Evolutionary conservation across 2,888 invertebrate species (phyloP).

Genomic region (Tetanocera ferruginea): DNA sequence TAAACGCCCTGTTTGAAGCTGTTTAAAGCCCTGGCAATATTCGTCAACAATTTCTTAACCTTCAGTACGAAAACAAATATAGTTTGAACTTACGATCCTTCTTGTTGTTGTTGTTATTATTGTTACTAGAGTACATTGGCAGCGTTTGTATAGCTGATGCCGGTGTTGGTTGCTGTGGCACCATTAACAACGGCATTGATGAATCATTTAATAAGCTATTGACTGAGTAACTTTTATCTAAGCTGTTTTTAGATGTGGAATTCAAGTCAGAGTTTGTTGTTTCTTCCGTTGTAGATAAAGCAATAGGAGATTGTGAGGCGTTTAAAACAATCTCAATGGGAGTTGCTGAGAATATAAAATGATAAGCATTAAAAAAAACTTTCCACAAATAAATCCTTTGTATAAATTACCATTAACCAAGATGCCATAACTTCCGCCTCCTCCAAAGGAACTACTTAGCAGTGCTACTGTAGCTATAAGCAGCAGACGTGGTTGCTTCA

Average conservation of each 20-base stretch:
- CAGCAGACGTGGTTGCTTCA: neutral
- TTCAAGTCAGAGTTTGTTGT: conserved; percentile 11
- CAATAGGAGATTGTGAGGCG: conserved; percentile 42
- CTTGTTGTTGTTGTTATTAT: conserved; percentile 46
- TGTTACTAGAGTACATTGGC: conserved; percentile 45
- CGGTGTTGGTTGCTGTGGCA: conserved; percentile 35
- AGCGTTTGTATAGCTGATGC: conserved; percentile 42
- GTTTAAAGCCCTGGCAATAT: neutral
- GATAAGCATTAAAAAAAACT: neutral
- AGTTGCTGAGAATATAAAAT: conserved; percentile 50
- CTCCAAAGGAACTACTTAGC: conserved; percentile 3
- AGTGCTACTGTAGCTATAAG: neutral
- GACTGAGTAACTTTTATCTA: conserved; percentile 41
- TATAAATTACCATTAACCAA: neutral
- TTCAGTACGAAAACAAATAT: neutral
- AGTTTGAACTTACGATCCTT: conserved; percentile 50
- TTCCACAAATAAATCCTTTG: neutral
- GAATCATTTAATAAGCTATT: conserved; percentile 31
- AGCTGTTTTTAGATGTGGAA: neutral
- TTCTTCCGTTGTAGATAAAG: conserved; percentile 44
- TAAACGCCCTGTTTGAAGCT: neutral
- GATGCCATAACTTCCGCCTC: neutral
- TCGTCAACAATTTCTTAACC: neutral
- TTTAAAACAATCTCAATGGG: conserved; percentile 58
- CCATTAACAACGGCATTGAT: conserved; percentile 25